phyloP scores from a whole-genome alignment of 2,888 invertebrate species.

The Alloscopus bannaensis region DNA sequence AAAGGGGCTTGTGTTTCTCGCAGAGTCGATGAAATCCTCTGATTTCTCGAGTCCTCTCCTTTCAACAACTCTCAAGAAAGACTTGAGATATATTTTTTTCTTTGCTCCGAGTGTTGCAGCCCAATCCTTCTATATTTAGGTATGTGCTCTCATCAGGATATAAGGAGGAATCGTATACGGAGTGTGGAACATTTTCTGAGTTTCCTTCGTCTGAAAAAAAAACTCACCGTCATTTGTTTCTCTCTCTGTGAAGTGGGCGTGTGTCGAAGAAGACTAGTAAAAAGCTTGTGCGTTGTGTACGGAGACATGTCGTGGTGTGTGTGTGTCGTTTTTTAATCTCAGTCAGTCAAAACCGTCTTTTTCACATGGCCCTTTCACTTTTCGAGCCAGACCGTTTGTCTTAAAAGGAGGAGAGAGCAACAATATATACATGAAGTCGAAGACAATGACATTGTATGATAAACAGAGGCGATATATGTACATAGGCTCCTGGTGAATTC shows the following conservation, averaged over 20 bases:
- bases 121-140: constrained; percentile 45
- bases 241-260: constrained; percentile 58
- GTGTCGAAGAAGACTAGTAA: constrained; percentile 49
- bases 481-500: constrained; percentile 45
- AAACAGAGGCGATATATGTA: constrained; percentile 24
- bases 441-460: constrained; percentile 31
- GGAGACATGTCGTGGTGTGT: constrained; percentile 22
- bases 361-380: constrained; percentile 12
- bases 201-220: constrained; percentile 8
- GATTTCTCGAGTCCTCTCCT: constrained; percentile 55
- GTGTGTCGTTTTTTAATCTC: constrained; percentile 57
- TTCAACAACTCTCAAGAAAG: constrained; percentile 66
- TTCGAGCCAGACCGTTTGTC: neutral
- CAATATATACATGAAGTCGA: neutral
- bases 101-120: constrained; percentile 44
- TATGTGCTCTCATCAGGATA: too few species aligned
- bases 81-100: too few species aligned
- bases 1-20: neutral
- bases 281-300: too few species aligned
- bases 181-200: too few species aligned
- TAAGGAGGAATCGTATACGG: too few species aligned
- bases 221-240: constrained; percentile 51
- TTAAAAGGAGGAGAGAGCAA: neutral
- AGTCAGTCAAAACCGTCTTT: constrained; percentile 1
- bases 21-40: constrained; percentile 44